Evolutionary conservation across 2,888 invertebrate species (phyloP).

Genomic region (Hydrotaea cyrtoneurina): DNA sequence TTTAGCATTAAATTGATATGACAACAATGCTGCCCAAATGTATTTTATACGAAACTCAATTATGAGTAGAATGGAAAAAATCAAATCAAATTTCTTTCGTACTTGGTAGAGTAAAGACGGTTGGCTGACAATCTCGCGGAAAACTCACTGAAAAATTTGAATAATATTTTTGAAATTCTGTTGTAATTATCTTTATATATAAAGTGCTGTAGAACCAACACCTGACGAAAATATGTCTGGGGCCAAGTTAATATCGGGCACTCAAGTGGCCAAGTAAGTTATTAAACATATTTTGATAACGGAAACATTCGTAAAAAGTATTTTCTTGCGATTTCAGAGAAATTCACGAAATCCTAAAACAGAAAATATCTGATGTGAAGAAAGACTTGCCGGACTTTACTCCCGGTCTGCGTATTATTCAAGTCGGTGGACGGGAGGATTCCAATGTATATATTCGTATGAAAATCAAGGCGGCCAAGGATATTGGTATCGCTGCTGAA

Average conservation of each 20-base stretch:
- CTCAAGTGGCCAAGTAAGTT: constrained; percentile 86
- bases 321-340: constrained; percentile 83
- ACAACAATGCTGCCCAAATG: neutral
- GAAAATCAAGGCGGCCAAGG: constrained; percentile 95
- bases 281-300: constrained; percentile 73
- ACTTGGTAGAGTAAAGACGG: constrained; percentile 30
- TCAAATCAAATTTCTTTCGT: constrained; percentile 49
- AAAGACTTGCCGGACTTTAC: constrained; percentile 84
- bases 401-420: constrained; percentile 93
- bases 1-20: constrained; percentile 44
- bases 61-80: neutral
- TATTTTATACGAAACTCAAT: neutral
- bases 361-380: constrained; percentile 85
- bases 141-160: neutral
- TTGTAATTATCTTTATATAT: constrained; percentile 28
- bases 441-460: constrained; percentile 99
- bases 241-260: constrained; percentile 85
- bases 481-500: constrained; percentile 92
- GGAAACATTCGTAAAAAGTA: neutral
- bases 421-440: constrained; percentile 97
- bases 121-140: constrained; percentile 36
- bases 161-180: neutral
- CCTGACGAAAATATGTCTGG: constrained; percentile 74
- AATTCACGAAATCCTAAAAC: constrained; percentile 86
- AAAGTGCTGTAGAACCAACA: constrained; percentile 49